Percentiles rank a stretch among this genome's conserved stretches.
phyloP scores from a whole-genome alignment of 1,140 invertebrate species.

The Zelostemma sp. region DNA sequence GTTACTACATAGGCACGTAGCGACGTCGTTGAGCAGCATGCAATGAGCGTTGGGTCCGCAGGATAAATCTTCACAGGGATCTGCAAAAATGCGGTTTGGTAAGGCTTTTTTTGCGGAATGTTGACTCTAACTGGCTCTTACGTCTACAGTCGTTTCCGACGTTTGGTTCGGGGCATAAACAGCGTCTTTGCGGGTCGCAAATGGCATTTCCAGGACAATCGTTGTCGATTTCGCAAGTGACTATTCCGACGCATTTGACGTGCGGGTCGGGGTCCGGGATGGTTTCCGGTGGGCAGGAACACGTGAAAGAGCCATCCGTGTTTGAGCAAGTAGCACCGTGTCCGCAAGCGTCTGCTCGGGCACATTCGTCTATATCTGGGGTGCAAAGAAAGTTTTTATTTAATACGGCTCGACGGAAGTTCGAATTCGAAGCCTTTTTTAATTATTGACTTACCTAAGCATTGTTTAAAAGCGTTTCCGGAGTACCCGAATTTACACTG shows the following conservation, averaged over 20 bases:
- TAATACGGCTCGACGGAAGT: no score
- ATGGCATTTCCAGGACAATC: conserved; percentile 93
- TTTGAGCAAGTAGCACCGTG: conserved; percentile 85
- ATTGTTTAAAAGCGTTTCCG: conserved; percentile 83
- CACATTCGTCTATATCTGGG: conserved; percentile 87
- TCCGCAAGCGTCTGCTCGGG: conserved; percentile 77
- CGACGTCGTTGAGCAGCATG: conserved; percentile 84
- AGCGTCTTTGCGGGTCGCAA: conserved; percentile 82
- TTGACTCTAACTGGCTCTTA: no score
- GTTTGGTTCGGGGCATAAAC: conserved; percentile 90
- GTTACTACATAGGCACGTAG: conserved; percentile 85
- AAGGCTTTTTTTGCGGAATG: no score
- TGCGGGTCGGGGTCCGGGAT: conserved; percentile 86
- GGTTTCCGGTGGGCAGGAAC: conserved; percentile 84
- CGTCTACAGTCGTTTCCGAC: conserved; percentile 91
- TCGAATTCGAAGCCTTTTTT: not conserved
- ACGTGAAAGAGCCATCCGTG: conserved; percentile 81
- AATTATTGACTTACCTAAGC: conserved; percentile 70
- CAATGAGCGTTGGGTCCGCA: conserved; percentile 92
- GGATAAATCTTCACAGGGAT: conserved; percentile 88
- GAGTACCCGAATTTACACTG: conserved; percentile 83
- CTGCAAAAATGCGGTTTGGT: conserved; percentile 65
- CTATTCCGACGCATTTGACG: conserved; percentile 82
- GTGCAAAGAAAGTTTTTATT: conserved; percentile 5
- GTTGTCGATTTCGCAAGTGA: conserved; percentile 79